Percentiles rank a stretch among this genome's conserved stretches.
These are phyloP conservation scores for Sympetrum striolatum DNA, from an alignment of 2,888 invertebrate genomes.

Conservation along the genomic window DNA sequence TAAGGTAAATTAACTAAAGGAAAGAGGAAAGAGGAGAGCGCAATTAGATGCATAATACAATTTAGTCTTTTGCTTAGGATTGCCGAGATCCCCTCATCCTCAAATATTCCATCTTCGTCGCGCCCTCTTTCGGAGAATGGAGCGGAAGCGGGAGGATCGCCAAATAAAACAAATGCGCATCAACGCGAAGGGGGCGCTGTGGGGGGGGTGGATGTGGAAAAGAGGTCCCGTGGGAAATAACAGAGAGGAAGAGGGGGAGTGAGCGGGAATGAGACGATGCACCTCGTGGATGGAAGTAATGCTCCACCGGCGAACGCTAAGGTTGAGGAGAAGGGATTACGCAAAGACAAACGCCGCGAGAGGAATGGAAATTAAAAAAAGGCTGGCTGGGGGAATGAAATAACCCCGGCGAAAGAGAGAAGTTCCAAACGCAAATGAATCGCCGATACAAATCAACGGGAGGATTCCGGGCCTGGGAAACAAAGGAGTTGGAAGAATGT, in stretches of 20 bases:
- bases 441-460: too few species aligned
- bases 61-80: background rate
- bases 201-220: constrained; percentile 1
- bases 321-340: background rate
- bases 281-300: background rate
- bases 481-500: too few species aligned
- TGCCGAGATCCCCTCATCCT: background rate
- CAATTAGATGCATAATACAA: background rate
- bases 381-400: background rate
- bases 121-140: background rate
- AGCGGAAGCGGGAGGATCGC: background rate
- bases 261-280: background rate
- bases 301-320: background rate
- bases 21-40: background rate
- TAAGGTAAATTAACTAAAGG: background rate
- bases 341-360: background rate
- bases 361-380: background rate
- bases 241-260: background rate
- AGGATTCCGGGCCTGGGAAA: too few species aligned
- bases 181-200: background rate
- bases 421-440: too few species aligned
- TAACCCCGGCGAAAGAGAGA: too few species aligned
- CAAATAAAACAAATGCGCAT: constrained; percentile 35
- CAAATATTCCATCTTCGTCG: background rate
- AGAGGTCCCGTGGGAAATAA: constrained; percentile 28